Conservation (phyloP, 2,113 vertebrate genomes). For the Podilymbus podiceps region DNA sequence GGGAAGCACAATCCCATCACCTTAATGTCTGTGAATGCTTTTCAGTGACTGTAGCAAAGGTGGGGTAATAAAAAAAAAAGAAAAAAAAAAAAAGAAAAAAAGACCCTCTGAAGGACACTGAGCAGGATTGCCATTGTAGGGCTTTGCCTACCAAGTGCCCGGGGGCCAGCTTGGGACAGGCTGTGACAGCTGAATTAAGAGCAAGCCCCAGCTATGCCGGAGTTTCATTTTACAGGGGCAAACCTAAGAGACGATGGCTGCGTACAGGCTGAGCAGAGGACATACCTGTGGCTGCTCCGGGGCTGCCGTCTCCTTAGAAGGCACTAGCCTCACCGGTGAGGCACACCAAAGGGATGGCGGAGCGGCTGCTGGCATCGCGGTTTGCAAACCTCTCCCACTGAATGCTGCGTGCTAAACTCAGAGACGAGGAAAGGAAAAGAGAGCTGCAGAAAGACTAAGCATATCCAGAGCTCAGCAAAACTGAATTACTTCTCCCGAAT, state of each 20-base stretch:
- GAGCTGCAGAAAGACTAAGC: neutral
- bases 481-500: neutral
- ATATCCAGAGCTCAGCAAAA: constrained; percentile 17
- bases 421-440: neutral
- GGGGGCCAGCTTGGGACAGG: neutral
- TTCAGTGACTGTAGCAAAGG: neutral
- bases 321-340: neutral
- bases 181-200: neutral
- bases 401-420: fast-evolving
- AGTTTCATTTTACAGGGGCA: neutral
- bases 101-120: neutral
- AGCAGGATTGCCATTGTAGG: neutral
- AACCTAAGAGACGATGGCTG: neutral
- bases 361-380: neutral
- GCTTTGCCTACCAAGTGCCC: neutral
- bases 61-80: neutral
- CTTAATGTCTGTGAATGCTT: neutral
- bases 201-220: neutral
- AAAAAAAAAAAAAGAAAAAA: neutral
- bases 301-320: neutral
- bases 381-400: neutral
- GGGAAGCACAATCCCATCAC: neutral
- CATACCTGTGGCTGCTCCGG: neutral
- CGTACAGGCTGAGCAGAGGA: neutral
- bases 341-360: neutral